Conservation (phyloP, 2,888 invertebrate genomes). For the Zelleria hepariella region DNA sequence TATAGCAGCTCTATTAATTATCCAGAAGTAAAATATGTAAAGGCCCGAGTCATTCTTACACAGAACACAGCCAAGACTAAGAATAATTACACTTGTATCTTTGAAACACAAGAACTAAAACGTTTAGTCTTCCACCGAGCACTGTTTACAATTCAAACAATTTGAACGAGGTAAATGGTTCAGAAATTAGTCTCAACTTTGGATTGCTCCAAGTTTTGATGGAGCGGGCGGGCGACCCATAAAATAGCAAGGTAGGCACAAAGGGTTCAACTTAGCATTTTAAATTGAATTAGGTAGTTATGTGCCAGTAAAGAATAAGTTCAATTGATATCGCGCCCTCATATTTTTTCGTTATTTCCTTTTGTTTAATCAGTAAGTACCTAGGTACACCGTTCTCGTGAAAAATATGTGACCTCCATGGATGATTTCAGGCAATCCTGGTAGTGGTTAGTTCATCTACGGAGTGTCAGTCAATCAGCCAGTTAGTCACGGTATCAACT, state of each 20-base stretch:
- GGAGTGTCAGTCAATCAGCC: no score
- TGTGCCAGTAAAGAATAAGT: background rate
- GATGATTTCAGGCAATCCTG: no score
- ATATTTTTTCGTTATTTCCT: no score
- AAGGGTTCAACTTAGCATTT: background rate
- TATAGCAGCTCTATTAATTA: no score
- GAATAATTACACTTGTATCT: constrained; percentile 8
- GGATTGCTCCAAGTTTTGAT: constrained; percentile 18
- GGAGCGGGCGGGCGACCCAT: background rate
- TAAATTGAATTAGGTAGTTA: background rate
- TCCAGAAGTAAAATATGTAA: background rate
- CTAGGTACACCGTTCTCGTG: no score
- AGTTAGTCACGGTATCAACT: no score
- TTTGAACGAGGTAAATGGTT: constrained; percentile 18
- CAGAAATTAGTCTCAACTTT: constrained; percentile 17
- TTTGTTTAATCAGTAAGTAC: no score
- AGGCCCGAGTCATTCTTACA: background rate
- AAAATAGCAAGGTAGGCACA: background rate
- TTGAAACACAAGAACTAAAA: constrained; percentile 14
- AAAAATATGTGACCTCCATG: no score
- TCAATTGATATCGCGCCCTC: background rate
- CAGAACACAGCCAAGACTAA: background rate
- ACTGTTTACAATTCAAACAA: constrained; percentile 22
- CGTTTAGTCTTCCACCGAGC: constrained; percentile 10
- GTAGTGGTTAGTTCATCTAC: no score